Percentiles rank a stretch among this genome's conserved stretches.
phyloP scores from a whole-genome alignment of 2,113 vertebrate species.

The Seriola quinqueradiata region DNA sequence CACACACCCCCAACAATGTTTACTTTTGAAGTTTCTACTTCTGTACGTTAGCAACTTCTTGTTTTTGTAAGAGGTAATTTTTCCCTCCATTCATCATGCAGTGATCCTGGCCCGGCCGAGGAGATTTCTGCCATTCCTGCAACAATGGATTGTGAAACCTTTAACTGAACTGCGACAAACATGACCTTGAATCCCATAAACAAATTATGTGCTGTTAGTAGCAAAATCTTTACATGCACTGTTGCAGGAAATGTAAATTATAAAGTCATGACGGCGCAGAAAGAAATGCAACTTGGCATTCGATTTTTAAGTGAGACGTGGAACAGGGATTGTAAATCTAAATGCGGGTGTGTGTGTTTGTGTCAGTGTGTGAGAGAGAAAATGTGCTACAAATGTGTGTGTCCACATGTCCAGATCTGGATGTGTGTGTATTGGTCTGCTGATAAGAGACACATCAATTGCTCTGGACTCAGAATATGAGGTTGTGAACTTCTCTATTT shows the following conservation, averaged over 20 bases:
- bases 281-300: conserved; percentile 46
- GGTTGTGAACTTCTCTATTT: conserved; percentile 40
- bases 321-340: neutral
- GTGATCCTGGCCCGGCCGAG: neutral
- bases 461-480: conserved; percentile 21
- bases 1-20: neutral
- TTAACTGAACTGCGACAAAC: conserved; percentile 22
- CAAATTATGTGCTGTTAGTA: conserved; percentile 22
- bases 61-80: conserved; percentile 20
- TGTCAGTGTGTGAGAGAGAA: neutral
- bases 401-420: neutral
- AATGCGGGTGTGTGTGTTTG: neutral
- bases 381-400: conserved; percentile 7
- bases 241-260: conserved; percentile 56
- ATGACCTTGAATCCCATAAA: conserved; percentile 23
- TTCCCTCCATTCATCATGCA: conserved; percentile 42
- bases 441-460: conserved; percentile 20
- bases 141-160: conserved; percentile 35
- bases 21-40: neutral
- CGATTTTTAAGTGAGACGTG: conserved; percentile 7
- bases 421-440: conserved; percentile 12
- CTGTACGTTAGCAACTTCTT: neutral
- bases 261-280: conserved; percentile 57
- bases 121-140: conserved; percentile 12
- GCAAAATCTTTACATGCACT: conserved; percentile 38